Conservation (phyloP, 2,797 vertebrate genomes). For the Huso huso region DNA sequence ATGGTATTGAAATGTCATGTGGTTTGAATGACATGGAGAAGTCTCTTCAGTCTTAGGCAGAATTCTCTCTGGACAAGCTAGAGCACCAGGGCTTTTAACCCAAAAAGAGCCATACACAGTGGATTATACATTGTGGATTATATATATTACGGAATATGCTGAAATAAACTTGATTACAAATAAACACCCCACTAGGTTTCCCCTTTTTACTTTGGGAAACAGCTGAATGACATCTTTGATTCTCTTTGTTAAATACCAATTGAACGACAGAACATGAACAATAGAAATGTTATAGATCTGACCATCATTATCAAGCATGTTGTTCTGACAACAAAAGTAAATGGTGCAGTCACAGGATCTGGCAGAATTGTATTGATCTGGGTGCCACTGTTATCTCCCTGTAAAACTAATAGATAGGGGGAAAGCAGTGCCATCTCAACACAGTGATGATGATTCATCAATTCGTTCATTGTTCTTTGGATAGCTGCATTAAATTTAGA, state of each 20-base stretch:
- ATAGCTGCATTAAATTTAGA: not conserved
- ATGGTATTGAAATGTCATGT: too few species aligned
- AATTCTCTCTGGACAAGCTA: too few species aligned
- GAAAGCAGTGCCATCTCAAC: not conserved
- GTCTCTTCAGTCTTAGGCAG: too few species aligned
- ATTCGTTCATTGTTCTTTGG: not conserved
- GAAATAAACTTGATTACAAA: too few species aligned
- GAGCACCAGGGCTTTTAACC: too few species aligned
- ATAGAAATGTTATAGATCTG: slow-evolving; percentile 6
- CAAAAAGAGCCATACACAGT: too few species aligned
- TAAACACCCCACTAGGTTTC: not conserved
- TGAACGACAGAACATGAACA: not conserved
- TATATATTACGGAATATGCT: too few species aligned
- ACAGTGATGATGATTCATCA: not conserved
- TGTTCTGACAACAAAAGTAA: not conserved
- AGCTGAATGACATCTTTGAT: not conserved
- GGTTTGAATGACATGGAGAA: too few species aligned
- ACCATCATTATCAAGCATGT: slow-evolving; percentile 1
- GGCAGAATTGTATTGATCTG: slow-evolving; percentile 12
- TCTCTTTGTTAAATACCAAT: slow-evolving; percentile 9
- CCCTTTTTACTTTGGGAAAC: not conserved
- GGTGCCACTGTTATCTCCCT: not conserved
- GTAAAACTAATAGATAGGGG: not conserved
- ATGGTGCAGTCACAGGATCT: slow-evolving; percentile 10
- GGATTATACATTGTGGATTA: too few species aligned